A percentile compares a stretch with the other conserved stretches of the same genome.
phyloP scores from a whole-genome alignment of 2,888 invertebrate genomes.

The Hypercompe scribonia region DNA sequence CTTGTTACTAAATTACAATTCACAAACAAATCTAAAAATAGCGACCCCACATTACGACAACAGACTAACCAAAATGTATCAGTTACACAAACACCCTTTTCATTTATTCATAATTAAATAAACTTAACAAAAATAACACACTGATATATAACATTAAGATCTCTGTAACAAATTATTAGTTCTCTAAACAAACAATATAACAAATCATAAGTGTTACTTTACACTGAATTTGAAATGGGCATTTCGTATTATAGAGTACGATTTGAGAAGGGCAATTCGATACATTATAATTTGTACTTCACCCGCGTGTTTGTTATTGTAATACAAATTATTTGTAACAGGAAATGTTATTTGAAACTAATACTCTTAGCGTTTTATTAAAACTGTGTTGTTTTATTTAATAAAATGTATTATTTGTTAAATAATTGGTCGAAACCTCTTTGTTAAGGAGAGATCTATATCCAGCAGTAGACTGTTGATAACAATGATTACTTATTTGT shows the following conservation, averaged over 20 bases:
- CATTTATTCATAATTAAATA: constrained; percentile 31
- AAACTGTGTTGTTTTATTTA: neutral
- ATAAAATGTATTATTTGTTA: no score
- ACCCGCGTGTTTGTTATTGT: constrained; percentile 32
- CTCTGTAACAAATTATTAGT: constrained; percentile 22
- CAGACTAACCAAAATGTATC: constrained; percentile 27
- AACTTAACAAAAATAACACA: constrained; percentile 37
- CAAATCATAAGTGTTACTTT: constrained; percentile 43
- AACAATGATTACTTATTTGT: neutral
- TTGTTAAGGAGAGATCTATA: no score
- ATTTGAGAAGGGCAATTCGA: constrained; percentile 24
- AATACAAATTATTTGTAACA: constrained; percentile 24
- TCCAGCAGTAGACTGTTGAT: no score
- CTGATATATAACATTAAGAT: constrained; percentile 32
- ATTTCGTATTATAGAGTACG: constrained; percentile 16
- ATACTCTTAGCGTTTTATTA: constrained; percentile 26
- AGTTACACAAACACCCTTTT: constrained; percentile 24
- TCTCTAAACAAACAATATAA: constrained; percentile 23
- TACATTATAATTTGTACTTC: constrained; percentile 45
- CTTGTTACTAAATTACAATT: neutral
- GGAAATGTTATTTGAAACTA: constrained; percentile 56
- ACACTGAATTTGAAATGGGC: constrained; percentile 21
- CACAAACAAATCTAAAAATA: neutral
- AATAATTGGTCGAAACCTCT: no score
- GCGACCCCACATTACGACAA: constrained; percentile 29